Conservation (phyloP, 1,140 invertebrate genomes). For the Hycleus cichorii region DNA sequence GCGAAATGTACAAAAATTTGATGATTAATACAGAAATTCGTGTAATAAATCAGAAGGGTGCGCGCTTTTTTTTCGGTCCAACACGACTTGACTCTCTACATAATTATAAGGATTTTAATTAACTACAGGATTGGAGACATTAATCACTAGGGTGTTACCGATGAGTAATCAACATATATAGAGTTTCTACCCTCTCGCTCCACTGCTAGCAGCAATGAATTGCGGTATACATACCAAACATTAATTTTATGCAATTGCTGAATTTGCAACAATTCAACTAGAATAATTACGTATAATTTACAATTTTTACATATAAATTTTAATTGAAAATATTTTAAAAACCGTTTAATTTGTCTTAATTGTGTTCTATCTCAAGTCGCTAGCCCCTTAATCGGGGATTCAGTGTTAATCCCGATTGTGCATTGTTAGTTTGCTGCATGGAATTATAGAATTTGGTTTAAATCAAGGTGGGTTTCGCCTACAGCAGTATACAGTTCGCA, state of each 20-base stretch:
- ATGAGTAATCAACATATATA: slow-evolving; percentile 30
- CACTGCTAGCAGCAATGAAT: slow-evolving; percentile 18
- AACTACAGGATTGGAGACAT: slow-evolving; percentile 29
- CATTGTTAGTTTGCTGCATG: slow-evolving; percentile 19
- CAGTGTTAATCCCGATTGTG: slow-evolving; percentile 22
- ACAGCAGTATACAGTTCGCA: slow-evolving; percentile 4
- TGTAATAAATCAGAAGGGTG: too few relatives aligned
- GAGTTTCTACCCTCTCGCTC: slow-evolving; percentile 10
- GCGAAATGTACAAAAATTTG: too few relatives aligned
- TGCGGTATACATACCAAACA: slow-evolving; percentile 15
- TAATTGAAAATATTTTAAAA: too few relatives aligned
- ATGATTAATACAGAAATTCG: too few relatives aligned
- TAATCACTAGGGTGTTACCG: slow-evolving; percentile 31
- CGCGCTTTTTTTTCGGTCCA: background rate
- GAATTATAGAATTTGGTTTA: slow-evolving; percentile 22
- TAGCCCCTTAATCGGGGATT: too few relatives aligned
- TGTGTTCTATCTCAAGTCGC: too few relatives aligned
- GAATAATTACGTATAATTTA: too few relatives aligned
- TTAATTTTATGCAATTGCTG: slow-evolving; percentile 27
- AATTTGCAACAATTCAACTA: slow-evolving; percentile 13
- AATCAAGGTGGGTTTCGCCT: slow-evolving; percentile 15
- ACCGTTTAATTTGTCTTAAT: too few relatives aligned
- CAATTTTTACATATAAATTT: too few relatives aligned
- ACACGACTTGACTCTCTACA: slow-evolving; percentile 20
- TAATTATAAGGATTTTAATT: slow-evolving; percentile 34